Base-by-base conservation (phyloP, 2,888 invertebrate genomes). In the Pecten maximus region DNA sequence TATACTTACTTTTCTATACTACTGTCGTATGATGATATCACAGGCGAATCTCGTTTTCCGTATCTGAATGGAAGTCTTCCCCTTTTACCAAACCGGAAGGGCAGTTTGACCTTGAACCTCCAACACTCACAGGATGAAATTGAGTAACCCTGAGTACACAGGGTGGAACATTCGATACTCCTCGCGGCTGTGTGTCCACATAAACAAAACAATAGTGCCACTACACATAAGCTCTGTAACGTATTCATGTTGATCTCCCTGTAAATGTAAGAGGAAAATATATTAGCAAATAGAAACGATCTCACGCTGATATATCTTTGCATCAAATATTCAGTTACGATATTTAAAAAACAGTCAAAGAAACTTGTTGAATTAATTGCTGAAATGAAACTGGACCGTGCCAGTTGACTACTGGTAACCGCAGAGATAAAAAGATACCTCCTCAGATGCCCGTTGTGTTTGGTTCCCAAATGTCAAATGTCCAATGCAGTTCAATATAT, bases 1-100 rank as follows among this genome's bases (percentile, higher is more conserved):
- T 35, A 10, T 28, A 74, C 74, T 74, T 74, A 74, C 74, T 74
- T 74, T 74, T 74, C 74, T 74, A 74, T 15, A 74, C 74, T 74
- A 74, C 74, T 74, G 35, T 74, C 74, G 74, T 74, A 74, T 74
- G 74, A 74, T 74, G 74, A 74, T 74, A 74, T 74, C 74, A 74
- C 74, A 74, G 74, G 74, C 10, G 74, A 74, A 35, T 74, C 74
- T 28, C 74, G 74, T 74, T 74, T 74, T 74, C 74, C 74, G 35
- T 74, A 74, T 74, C 74, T 74, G 74, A 74, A 74, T 74, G 74
- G 74, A 74, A 74, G 74, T 35, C 74, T 74, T 28, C 74, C 74
- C 28, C 74, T 28, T 74, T 74, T 74, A 74, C 74, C 74, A 16
- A 74, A 74, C 35, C 74, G 74, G 74, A 74, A 74, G 74, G 74